Evolutionary conservation across 2,888 invertebrate genomes (phyloP).

Genomic region (Gandaritis pyraliata): DNA sequence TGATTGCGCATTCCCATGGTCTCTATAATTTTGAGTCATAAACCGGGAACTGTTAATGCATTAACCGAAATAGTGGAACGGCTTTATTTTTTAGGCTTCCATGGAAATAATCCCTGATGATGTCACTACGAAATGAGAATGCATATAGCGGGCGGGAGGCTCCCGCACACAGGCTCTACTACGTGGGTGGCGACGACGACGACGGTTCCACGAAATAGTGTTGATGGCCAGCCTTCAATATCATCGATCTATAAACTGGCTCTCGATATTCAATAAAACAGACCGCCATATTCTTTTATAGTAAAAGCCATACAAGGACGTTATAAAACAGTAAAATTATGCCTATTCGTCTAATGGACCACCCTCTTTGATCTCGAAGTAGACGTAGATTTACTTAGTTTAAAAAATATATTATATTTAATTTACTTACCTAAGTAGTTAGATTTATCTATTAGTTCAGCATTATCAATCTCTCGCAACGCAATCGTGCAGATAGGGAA

Average conservation of each 20-base stretch:
- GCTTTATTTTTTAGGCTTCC: constrained; percentile 32
- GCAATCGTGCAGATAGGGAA: too few relatives aligned
- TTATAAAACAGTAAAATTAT: constrained; percentile 42
- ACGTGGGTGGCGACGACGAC: constrained; percentile 69
- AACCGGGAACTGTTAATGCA: constrained; percentile 24
- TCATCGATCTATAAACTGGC: constrained; percentile 61
- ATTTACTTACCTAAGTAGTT: too few relatives aligned
- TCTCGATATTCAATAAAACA: constrained; percentile 57
- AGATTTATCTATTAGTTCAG: too few relatives aligned
- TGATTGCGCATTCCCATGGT: constrained; percentile 32
- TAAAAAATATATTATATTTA: too few relatives aligned
- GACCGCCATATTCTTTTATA: constrained; percentile 35
- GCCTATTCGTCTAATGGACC: constrained; percentile 37
- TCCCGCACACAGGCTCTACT: constrained; percentile 59
- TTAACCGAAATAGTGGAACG: constrained; percentile 25
- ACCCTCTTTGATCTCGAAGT: constrained; percentile 36
- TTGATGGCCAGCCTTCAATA: constrained; percentile 62
- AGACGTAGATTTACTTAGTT: too few relatives aligned
- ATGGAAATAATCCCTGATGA: constrained; percentile 46
- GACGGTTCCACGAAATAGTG: constrained; percentile 73
- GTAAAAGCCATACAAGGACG: constrained; percentile 38
- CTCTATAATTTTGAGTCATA: constrained; percentile 29
- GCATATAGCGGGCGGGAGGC: constrained; percentile 51
- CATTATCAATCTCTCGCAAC: too few relatives aligned
- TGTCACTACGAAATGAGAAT: constrained; percentile 57